Evolutionary conservation across 2,797 vertebrate genomes (phyloP), one percentile per base, ranked within the genome.

Genomic region (Acomys russatus): DNA sequence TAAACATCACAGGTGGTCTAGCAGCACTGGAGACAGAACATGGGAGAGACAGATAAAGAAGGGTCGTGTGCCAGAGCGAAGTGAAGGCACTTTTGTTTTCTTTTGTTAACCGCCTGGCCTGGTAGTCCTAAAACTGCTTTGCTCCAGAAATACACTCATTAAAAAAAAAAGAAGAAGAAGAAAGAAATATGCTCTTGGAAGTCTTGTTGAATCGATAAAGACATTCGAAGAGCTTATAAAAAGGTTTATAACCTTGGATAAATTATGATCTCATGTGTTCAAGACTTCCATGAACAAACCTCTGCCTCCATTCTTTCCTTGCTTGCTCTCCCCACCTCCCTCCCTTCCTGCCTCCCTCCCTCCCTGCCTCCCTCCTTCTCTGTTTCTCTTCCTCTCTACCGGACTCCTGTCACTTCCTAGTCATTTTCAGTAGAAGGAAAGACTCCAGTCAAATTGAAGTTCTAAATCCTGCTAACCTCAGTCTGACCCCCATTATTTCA

Each of bases 401-500:
- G 22, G 22, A 56, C 87, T n/a, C 20, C 30, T 3, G 38, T 54
- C 28, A 51, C 51, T 82, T 23, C 63, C 44, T 10, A 1, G 87
- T 64, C 33, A 61, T 70, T 85, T 95, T 88, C 92, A 84, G 79
- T 6, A 83, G 59, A 95, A 96, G 80, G 61, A 91, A 90, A 90
- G 44, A 86, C 25, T 78, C 12, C 51, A 44, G 25, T 76, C 87
- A 84, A 70, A 90, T 1, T 68, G n/a, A 54, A 33, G 66, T 84
- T 94, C 76, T 94, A 71, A 90, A 91, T 95, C 63, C 94, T 86
- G 63, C 80, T 96, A 92, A 88, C 84, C 95, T 95, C 93, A 71
- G 10, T 66, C 89, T 95, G 92, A 97, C 92, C 76, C 76, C 94
- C 63, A 6, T 93, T 82, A 94, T 89, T 94, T 94, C 92, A 96